Conservation (phyloP, 2,888 invertebrate species). For the Ischnus inquisitorius region DNA sequence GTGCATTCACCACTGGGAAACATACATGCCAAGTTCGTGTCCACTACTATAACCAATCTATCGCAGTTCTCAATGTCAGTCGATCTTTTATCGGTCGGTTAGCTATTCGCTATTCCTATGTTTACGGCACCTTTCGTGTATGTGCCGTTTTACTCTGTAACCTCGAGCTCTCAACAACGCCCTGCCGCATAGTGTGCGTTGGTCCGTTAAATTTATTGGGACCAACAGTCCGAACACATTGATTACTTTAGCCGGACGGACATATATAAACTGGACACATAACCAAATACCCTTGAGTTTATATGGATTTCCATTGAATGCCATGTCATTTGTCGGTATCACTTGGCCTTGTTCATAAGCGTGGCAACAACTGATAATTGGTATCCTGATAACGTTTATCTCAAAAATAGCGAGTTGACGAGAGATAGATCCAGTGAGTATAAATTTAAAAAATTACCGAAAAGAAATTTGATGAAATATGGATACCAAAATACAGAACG, state of each 20-base stretch:
- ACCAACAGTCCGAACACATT: not conserved
- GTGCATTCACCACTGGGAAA: slow-evolving; percentile 17
- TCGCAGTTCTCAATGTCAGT: slow-evolving; percentile 54
- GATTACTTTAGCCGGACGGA: not conserved
- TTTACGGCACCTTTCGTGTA: slow-evolving; percentile 9
- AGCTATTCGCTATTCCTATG: slow-evolving; percentile 30
- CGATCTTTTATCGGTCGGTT: slow-evolving; percentile 56
- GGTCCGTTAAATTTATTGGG: slow-evolving; percentile 6
- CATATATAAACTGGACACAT: not conserved
- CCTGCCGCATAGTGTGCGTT: not conserved
- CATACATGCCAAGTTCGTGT: slow-evolving; percentile 25
- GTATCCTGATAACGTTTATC: slow-evolving; percentile 33
- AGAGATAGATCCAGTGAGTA: not conserved
- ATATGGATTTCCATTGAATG: not conserved
- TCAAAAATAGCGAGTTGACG: slow-evolving; percentile 64
- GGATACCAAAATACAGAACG: not conserved
- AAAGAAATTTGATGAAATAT: not conserved
- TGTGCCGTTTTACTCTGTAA: slow-evolving; percentile 1
- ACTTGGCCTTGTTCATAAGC: not conserved
- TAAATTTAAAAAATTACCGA: slow-evolving; percentile 13
- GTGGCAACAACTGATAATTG: slow-evolving; percentile 18
- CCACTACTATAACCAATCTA: slow-evolving; percentile 22
- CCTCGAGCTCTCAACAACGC: not conserved
- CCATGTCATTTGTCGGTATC: not conserved
- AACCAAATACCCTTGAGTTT: not conserved